phyloP scores from a whole-genome alignment of 1,140 invertebrate genomes.

The Maniola jurtina region DNA sequence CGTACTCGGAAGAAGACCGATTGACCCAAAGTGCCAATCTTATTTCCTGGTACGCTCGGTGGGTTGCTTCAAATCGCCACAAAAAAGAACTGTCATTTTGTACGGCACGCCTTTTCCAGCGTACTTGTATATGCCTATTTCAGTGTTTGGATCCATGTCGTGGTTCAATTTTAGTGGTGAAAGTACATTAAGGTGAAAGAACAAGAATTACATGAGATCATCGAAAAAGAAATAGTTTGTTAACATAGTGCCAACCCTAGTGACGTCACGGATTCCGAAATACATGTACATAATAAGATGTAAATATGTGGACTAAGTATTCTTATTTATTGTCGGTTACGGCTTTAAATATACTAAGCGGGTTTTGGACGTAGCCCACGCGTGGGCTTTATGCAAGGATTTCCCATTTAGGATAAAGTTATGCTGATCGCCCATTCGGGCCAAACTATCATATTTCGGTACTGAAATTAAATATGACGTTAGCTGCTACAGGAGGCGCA shows the following conservation, averaged over 20 bases:
- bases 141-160: too few relatives aligned
- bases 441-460: too few relatives aligned
- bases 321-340: conserved; percentile 52
- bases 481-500: too few relatives aligned
- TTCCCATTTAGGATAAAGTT: background rate
- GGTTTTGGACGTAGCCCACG: background rate
- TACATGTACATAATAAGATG: conserved; percentile 69
- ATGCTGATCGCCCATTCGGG: background rate
- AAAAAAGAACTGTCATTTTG: too few relatives aligned
- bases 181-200: background rate
- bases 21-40: too few relatives aligned
- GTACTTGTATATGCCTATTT: too few relatives aligned
- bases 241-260: background rate
- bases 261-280: conserved; percentile 8
- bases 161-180: too few relatives aligned
- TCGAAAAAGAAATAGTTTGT: background rate
- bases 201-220: background rate
- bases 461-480: too few relatives aligned
- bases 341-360: conserved; percentile 3
- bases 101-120: too few relatives aligned
- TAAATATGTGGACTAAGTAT: conserved; percentile 72
- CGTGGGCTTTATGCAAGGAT: conserved; percentile 26
- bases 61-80: too few relatives aligned
- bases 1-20: too few relatives aligned
- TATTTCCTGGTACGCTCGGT: too few relatives aligned